phyloP scores from a whole-genome alignment of 2,797 vertebrate species.

The Micropoecilia bifurca region DNA sequence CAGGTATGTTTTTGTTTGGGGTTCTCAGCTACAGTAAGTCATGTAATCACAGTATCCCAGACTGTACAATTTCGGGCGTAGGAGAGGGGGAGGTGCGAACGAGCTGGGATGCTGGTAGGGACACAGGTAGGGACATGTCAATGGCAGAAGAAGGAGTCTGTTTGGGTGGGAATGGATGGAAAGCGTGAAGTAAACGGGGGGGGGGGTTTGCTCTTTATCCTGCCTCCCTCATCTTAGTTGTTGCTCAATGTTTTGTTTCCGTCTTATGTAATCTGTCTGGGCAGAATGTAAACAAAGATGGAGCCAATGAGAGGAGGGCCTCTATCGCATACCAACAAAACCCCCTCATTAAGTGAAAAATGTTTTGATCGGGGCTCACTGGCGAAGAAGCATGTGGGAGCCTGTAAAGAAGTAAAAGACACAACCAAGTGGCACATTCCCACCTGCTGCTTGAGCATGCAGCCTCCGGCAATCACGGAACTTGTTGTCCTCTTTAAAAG shows the following conservation, averaged over 20 bases:
- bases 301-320: constrained; percentile 38
- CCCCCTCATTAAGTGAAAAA: constrained; percentile 41
- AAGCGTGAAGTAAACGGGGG: constrained; percentile 33
- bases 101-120: constrained; percentile 46
- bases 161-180: constrained; percentile 23
- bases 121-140: constrained; percentile 68
- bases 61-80: neutral
- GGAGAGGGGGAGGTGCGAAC: constrained; percentile 56
- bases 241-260: constrained; percentile 61
- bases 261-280: constrained; percentile 74
- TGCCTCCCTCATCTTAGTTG: constrained; percentile 41
- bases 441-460: constrained; percentile 15
- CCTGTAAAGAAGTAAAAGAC: constrained; percentile 12
- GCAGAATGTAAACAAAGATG: constrained; percentile 63
- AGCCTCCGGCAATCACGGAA: neutral
- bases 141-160: constrained; percentile 34
- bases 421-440: constrained; percentile 2
- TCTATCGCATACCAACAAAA: constrained; percentile 31
- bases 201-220: constrained; percentile 40
- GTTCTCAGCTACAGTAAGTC: neutral
- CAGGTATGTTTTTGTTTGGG: neutral
- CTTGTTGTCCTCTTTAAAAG: neutral
- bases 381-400: neutral
- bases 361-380: constrained; percentile 40
- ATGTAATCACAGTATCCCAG: neutral